Base-by-base conservation (phyloP, 2,113 vertebrate genomes). In the Mus spicilegus region DNA sequence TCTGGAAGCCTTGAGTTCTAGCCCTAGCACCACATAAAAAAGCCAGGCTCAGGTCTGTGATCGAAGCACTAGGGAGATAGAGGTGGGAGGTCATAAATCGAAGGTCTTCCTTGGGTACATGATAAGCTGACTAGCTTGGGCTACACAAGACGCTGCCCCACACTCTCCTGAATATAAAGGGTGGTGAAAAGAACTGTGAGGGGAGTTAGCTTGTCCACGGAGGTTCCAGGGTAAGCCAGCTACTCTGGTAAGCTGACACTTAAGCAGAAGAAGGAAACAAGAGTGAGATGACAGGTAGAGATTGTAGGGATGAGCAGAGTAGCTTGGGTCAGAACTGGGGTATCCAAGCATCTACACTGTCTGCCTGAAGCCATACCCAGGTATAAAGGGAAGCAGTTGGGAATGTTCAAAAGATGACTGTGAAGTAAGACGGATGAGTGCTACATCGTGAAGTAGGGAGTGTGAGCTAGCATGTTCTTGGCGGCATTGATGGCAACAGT, bases 361-460 rank as follows among this genome's bases (percentile, higher is more conserved):
- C 58, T 12, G 0, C 28, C 33, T 76, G 65, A 3, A 0, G 1
- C 36, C 5, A 0, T 28, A 20, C 39, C 30, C 63, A 13, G 81
- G 70, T 14, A 12, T 17, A 14, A 36, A 61, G 42, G 10, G 61
- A 63, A 20, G 61, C 69, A 26, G 7, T 39, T 56, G 46, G 70
- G 56, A 58, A 49, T 24, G 54, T 20, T 72, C 51, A 58, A 12
- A 28, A n/a, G 28, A 39, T 11, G 49, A 46, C 39, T 17, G 2
- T 77, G 42, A 51, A 70, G 42, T 4, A 28, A n/a, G 51, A 51
- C 30, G 28, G 30, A 22, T 1, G 33, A 49, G 33, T 13, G 36
- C 13, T 5, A 1, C 14, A 7, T 46, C 1, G 30, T 1, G 49
- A 36, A 14, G 1, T 12, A 39, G 46, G 73, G 2, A 5, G 51